Evolutionary conservation across 2,797 vertebrate genomes (phyloP).

Genomic region (Hemitrygon akajei): DNA sequence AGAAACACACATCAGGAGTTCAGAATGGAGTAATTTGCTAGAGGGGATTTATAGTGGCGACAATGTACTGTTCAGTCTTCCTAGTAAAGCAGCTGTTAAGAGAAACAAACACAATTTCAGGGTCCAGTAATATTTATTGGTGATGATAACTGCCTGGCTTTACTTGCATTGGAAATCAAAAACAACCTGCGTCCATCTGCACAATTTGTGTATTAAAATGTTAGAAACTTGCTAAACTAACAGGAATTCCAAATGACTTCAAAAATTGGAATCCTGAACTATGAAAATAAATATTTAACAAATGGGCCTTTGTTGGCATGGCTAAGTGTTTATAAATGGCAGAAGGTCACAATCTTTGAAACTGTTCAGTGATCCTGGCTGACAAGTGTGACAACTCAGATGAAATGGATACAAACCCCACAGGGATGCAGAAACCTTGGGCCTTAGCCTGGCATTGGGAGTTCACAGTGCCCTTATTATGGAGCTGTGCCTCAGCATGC

Average conservation of each 20-base stretch:
- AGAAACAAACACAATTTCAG: not conserved
- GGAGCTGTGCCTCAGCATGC: too few species aligned
- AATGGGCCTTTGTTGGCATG: not conserved
- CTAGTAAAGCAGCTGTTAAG: not conserved
- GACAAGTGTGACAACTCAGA: not conserved
- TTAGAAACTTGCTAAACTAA: not conserved
- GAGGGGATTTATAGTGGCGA: not conserved
- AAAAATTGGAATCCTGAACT: not conserved
- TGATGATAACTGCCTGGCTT: not conserved
- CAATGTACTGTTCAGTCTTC: not conserved
- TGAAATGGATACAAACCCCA: not conserved
- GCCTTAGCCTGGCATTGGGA: not conserved
- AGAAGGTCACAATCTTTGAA: not conserved
- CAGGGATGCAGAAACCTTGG: not conserved
- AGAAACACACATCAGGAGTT: conserved; percentile 5
- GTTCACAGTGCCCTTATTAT: not conserved
- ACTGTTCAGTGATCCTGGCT: not conserved
- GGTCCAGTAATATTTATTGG: not conserved
- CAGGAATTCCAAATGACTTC: conserved; percentile 18
- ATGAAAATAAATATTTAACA: not conserved
- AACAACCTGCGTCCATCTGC: not conserved
- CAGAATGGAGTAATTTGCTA: not conserved
- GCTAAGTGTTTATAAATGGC: not conserved
- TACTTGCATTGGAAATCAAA: not conserved
- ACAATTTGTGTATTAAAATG: not conserved